Conservation (phyloP, 2,113 vertebrate genomes). For the Oreocharis arfaki region DNA sequence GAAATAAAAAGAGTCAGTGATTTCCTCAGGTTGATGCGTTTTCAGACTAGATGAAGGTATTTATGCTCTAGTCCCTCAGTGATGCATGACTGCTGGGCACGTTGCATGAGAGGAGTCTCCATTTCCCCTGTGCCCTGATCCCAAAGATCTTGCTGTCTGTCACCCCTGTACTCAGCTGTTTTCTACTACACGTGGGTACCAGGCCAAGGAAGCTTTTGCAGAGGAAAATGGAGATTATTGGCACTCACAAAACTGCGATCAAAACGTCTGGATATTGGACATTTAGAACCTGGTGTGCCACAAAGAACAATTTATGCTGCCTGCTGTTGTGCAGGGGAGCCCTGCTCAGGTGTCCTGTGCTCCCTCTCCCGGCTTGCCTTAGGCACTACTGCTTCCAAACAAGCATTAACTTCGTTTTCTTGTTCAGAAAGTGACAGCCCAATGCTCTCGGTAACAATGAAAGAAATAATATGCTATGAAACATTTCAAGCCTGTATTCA, state of each 20-base stretch:
- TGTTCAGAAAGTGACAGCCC: neutral
- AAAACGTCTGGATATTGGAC: neutral
- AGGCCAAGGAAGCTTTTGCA: neutral
- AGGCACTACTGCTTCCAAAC: neutral
- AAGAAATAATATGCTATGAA: neutral
- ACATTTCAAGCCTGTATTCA: neutral
- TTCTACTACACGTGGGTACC: neutral
- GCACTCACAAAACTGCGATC: neutral
- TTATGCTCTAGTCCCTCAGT: too few relatives aligned
- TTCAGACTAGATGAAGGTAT: neutral
- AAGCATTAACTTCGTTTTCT: neutral
- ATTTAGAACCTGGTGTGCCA: neutral
- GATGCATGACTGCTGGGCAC: neutral
- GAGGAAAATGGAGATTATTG: neutral
- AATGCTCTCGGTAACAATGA: neutral
- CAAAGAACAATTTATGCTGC: neutral
- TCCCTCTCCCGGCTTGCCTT: neutral
- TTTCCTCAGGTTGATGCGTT: neutral
- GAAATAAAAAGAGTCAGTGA: neutral
- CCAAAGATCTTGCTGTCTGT: neutral
- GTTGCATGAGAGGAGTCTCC: neutral
- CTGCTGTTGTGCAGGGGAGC: fast-evolving
- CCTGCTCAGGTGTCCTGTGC: neutral
- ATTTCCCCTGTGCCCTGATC: neutral
- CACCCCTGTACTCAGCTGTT: neutral